phyloP scores from a whole-genome alignment of 2,888 invertebrate species.

The Frankliniella fusca region DNA sequence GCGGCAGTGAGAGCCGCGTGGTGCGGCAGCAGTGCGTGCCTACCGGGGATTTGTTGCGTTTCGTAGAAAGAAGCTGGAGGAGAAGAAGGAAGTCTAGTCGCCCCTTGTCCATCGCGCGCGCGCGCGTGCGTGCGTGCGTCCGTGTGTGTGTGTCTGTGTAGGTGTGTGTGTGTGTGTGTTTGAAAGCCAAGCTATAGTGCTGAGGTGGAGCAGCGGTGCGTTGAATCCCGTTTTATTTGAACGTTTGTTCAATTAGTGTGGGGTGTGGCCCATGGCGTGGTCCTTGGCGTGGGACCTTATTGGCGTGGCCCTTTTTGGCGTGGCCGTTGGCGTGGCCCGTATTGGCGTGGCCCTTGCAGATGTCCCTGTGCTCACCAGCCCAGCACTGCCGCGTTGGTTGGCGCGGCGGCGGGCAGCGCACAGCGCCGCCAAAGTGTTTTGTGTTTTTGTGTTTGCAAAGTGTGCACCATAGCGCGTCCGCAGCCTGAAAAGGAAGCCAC shows the following conservation, averaged over 20 bases:
- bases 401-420: too few relatives aligned
- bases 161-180: not conserved
- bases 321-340: not conserved
- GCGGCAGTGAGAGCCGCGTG: not conserved
- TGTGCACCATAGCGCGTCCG: not conserved
- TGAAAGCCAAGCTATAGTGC: not conserved
- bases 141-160: not conserved
- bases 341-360: too few relatives aligned
- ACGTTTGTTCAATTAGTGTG: not conserved
- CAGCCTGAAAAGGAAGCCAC: not conserved
- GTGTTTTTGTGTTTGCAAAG: not conserved
- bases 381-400: not conserved
- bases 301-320: too few relatives aligned
- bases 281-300: too few relatives aligned
- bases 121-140: not conserved
- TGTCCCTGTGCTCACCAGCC: not conserved
- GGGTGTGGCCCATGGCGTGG: not conserved
- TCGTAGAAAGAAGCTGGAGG: too few relatives aligned
- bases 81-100: not conserved
- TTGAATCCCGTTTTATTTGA: not conserved
- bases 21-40: too few relatives aligned
- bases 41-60: too few relatives aligned
- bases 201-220: too few relatives aligned
- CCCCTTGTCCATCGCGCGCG: not conserved
- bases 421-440: too few relatives aligned